Conservation (phyloP, 2,888 invertebrate species). For the Tiphia femorata region DNA sequence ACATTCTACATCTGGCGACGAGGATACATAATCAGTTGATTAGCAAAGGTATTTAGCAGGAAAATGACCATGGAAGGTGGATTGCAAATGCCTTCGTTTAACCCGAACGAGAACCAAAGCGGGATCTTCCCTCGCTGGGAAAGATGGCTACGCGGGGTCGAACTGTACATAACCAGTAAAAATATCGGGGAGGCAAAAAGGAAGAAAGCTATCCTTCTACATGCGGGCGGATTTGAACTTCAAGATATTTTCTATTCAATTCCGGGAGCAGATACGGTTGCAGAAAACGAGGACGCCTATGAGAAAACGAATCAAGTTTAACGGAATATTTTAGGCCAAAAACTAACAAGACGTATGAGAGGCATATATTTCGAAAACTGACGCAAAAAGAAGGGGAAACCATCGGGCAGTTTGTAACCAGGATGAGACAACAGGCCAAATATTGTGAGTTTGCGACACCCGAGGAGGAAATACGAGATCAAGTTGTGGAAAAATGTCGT, state of each 20-base stretch:
- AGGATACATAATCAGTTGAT: no score
- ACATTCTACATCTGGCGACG: no score
- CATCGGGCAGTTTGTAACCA: slow-evolving; percentile 15
- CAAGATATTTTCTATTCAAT: slow-evolving; percentile 24
- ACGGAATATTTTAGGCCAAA: slow-evolving; percentile 26
- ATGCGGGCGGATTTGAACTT: slow-evolving; percentile 14
- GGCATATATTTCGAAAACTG: slow-evolving; percentile 28
- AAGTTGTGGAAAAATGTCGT: slow-evolving; percentile 28
- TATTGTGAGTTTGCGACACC: slow-evolving; percentile 14
- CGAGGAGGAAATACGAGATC: slow-evolving; percentile 25
- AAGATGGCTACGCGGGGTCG: background rate
- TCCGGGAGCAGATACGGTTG: slow-evolving; percentile 15
- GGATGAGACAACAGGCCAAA: slow-evolving; percentile 25
- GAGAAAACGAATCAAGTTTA: slow-evolving; percentile 15
- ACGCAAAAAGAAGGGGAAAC: slow-evolving; percentile 14
- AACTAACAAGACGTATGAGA: slow-evolving; percentile 22
- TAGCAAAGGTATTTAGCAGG: no score
- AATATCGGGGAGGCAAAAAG: slow-evolving; percentile 5
- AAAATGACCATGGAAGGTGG: no score
- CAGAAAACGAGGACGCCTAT: slow-evolving; percentile 5
- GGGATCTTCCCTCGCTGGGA: background rate
- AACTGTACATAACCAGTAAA: slow-evolving; percentile 14
- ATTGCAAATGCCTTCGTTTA: background rate
- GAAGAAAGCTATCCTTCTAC: slow-evolving; percentile 22
- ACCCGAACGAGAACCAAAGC: background rate